Evolutionary conservation across 2,888 invertebrate genomes (phyloP), one percentile per base, ranked within the genome.

Genomic region (Fragum fragum): DNA sequence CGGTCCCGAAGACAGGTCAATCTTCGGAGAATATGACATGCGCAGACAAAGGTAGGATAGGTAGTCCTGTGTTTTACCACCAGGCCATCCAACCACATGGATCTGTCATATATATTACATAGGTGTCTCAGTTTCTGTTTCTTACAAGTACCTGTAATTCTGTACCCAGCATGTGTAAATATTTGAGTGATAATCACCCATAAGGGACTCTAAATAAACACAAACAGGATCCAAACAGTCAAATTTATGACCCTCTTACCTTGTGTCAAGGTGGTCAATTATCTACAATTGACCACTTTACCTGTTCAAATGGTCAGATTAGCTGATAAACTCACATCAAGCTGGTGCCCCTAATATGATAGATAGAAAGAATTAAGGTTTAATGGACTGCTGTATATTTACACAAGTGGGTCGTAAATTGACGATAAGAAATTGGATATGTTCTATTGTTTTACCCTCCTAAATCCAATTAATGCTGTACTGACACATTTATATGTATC

Each of bases 231-330:
- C 32, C 61, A 66, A 66, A 66, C 42, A 42, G 66, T 42, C 66
- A 39, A 39, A 66, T 66, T 66, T 66, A 66, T 66, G 66, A 42
- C 42, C 66, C 66, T 32, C 42, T 66, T 42, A 39, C 47, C 66
- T 42, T 66, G 42, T 66, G 66, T 66, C 66, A 16, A 66, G 66
- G 66, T 66, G 66, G 66, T 66, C 66, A 66, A 26, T 66, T 66
- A 66, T 66, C 66, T 66, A 6, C 23, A 42, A 66, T 66, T 66
- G 66, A 26, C 66, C 66, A 66, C 66, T 18, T 66, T 66, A 66
- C 66, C 66, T 66, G 66, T 66, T 66, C 66, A 42, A 66, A 66
- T 42, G 42, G 66, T 66, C 66, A 66, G 66, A 66, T 66, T 66
- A 66, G 66, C 66, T 66, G 66, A 66, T 66, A 66, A 66, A 42